A percentile compares a stretch with the other conserved stretches of the same genome.
Evolutionary conservation across 2,113 vertebrate genomes (phyloP).

Genomic region (Phylloscopus whistleri): DNA sequence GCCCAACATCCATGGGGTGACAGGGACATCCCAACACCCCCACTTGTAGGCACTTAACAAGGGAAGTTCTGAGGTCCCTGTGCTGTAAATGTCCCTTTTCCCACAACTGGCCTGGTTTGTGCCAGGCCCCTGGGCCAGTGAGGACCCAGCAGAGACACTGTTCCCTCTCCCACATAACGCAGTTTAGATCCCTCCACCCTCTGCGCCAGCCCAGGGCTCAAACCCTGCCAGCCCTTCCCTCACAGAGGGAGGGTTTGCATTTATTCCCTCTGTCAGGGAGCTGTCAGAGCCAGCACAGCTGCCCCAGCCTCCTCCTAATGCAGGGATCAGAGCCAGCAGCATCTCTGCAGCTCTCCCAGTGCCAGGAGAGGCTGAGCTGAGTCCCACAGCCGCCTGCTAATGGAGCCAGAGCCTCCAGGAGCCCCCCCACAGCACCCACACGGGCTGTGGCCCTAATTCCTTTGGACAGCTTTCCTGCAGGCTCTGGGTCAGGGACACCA

Average conservation of each 20-base stretch:
- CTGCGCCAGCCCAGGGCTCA: fast-evolving
- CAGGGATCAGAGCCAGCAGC: not conserved
- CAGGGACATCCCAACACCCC: not conserved
- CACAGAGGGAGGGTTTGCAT: fast-evolving
- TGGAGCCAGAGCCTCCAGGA: not conserved
- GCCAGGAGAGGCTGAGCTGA: not conserved
- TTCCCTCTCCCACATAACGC: not conserved
- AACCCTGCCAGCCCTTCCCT: not conserved
- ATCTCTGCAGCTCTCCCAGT: not conserved
- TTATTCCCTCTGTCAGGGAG: not conserved
- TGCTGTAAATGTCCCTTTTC: not conserved
- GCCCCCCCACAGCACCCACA: not conserved
- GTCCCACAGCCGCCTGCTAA: not conserved
- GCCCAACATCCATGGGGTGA: too few species aligned
- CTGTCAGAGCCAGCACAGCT: not conserved
- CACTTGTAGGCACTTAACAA: too few species aligned
- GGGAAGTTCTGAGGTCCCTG: not conserved
- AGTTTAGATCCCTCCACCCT: too few species aligned
- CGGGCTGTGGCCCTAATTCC: not conserved
- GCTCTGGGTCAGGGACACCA: not conserved
- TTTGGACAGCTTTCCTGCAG: not conserved
- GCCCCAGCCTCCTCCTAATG: not conserved
- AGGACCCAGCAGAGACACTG: fast-evolving
- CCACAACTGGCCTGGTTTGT: fast-evolving
- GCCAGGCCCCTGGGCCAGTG: fast-evolving